Conservation (phyloP, 2,888 invertebrate species). For the Sepioteuthis lessoniana region DNA sequence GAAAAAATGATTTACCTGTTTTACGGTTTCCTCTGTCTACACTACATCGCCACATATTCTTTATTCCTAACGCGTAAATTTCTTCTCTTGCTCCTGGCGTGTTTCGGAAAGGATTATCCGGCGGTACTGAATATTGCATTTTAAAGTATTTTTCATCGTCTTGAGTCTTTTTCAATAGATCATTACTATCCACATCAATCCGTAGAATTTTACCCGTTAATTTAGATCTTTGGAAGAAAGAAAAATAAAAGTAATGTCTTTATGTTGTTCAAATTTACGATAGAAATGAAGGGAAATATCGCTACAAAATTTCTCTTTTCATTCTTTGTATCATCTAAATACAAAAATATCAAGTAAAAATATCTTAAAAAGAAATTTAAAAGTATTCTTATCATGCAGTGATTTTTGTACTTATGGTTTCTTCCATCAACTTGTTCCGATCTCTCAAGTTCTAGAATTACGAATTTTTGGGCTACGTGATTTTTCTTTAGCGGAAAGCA, state of each 20-base stretch:
- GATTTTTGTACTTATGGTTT: too few relatives aligned
- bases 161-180: not conserved
- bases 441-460: too few relatives aligned
- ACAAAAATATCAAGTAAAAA: too few relatives aligned
- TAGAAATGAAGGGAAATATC: too few relatives aligned
- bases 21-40: slow-evolving; percentile 60
- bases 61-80: slow-evolving; percentile 69
- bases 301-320: too few relatives aligned
- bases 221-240: not conserved
- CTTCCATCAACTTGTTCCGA: too few relatives aligned
- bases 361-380: too few relatives aligned
- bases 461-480: too few relatives aligned
- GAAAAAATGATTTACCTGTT: not conserved
- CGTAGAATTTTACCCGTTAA: not conserved
- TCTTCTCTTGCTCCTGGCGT: slow-evolving; percentile 58
- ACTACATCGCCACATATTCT: slow-evolving; percentile 72
- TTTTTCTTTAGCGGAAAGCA: too few relatives aligned
- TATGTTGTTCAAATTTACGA: too few relatives aligned
- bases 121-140: slow-evolving; percentile 58
- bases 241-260: not conserved
- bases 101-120: slow-evolving; percentile 64
- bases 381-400: too few relatives aligned
- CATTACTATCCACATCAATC: not conserved
- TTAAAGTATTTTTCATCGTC: not conserved
- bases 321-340: too few relatives aligned